Evolutionary conservation across 2,797 vertebrate species (phyloP), one percentile per base, ranked within the genome.

Genomic region (Schizopygopsis malacanthus): DNA sequence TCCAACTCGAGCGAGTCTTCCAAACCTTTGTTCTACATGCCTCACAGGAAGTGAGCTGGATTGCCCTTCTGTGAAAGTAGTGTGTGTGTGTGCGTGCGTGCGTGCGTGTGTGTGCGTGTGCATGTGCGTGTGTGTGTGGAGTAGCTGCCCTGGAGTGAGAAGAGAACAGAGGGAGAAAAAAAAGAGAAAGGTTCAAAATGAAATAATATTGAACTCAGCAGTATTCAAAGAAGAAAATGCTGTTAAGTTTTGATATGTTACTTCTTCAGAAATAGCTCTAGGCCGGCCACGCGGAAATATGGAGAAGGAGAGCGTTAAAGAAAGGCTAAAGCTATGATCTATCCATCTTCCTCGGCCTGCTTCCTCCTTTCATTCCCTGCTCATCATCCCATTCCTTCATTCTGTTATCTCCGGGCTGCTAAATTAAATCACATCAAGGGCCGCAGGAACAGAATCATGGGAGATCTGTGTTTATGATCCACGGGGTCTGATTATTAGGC

Each of bases 121-220:
- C 2, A 1, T 43, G 41, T 43, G 41, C 2, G 41, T 43, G 41
- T 43, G 41, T 41, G 41, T 41, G 41, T 41, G 39, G 39, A 1
- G 39, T 86, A 71, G 88, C 92, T 81, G 90, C 93, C 94, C 93
- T 72, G 90, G 84, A 94, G 94, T 90, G 37, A 86, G 91, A 92
- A 82, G 90, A 56, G 8, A 72, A 63, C 45, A 85, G 72, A 85
- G 59, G 43, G 52, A 79, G 88, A 77, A 50, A 75, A 73, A 73
- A 82, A 80, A 75, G 69, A 45, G 73, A 79, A 28, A 45, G 16
- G 92, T 94, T 95, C 93, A 95, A 95, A 95, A 94, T 93, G 93
- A 92, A 93, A 95, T 95, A 95, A 95, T 93, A 93, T 95, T 95
- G 92, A 95, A 95, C 95, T 96, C 95, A 95, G 95, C 95, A 95